Conservation (phyloP, 2,113 vertebrate genomes). For the Myrmecophaga tridactyla region DNA sequence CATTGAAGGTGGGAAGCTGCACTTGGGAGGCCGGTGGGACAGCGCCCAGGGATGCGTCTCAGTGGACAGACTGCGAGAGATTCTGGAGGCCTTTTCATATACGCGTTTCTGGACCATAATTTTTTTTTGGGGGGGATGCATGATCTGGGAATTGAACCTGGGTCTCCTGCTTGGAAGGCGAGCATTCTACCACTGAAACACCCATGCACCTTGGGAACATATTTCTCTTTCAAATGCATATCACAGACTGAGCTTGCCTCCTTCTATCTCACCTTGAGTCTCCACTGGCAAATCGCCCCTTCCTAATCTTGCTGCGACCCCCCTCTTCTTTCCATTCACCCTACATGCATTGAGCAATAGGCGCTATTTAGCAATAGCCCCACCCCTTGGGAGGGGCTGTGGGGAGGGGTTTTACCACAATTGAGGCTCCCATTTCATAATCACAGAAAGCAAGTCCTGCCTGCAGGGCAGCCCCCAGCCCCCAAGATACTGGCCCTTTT, state of each 20-base stretch:
- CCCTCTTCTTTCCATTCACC: accelerated
- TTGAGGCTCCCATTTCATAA: accelerated
- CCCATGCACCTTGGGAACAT: too few species aligned
- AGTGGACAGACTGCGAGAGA: too few species aligned
- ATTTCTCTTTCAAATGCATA: too few species aligned
- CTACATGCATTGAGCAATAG: neutral
- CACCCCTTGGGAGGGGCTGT: neutral
- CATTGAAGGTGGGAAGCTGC: too few species aligned
- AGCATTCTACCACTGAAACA: too few species aligned
- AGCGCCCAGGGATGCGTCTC: accelerated
- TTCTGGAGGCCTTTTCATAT: accelerated
- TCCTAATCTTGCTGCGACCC: accelerated
- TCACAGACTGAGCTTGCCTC: too few species aligned
- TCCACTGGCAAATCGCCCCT: accelerated
- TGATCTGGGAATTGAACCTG: too few species aligned
- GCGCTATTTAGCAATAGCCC: too few species aligned
- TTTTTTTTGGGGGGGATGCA: too few species aligned
- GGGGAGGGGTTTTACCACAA: accelerated
- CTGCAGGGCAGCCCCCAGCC: neutral
- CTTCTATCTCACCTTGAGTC: accelerated
- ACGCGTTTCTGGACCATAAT: neutral
- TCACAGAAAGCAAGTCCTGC: neutral
- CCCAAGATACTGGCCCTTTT: accelerated
- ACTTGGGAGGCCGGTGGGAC: too few species aligned
- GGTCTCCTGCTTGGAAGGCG: too few species aligned